Conservation (phyloP, 2,888 invertebrate genomes). For the Eristalis arbustorum region DNA sequence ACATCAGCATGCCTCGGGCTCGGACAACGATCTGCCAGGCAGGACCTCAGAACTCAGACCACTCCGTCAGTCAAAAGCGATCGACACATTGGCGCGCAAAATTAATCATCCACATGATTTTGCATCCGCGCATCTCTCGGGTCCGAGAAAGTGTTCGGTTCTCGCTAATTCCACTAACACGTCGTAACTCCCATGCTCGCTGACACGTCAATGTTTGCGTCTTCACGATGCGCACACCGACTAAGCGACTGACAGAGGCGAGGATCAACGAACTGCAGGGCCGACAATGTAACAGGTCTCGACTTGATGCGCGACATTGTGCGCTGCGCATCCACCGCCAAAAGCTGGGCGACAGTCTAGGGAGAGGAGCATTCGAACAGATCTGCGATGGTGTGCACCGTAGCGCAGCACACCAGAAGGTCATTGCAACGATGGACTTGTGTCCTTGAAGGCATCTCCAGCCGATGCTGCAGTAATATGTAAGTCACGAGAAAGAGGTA, state of each 20-base stretch:
- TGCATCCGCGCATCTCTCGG: not conserved
- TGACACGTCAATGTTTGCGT: constrained; percentile 16
- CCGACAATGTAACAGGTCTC: constrained; percentile 30
- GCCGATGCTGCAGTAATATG: constrained; percentile 53
- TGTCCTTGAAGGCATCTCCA: constrained; percentile 65
- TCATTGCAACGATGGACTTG: constrained; percentile 63
- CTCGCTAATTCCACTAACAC: constrained; percentile 23
- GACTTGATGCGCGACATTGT: constrained; percentile 29
- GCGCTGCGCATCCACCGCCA: not conserved
- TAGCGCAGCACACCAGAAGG: constrained; percentile 27
- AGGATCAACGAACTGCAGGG: not conserved
- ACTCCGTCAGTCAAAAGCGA: not conserved
- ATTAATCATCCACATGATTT: constrained; percentile 34
- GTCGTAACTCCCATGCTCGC: not conserved
- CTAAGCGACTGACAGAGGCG: not conserved
- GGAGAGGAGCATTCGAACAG: constrained; percentile 46
- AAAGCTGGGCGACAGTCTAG: constrained; percentile 31
- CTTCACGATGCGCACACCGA: not conserved
- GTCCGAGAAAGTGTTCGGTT: not conserved
- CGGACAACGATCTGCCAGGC: constrained; percentile 5
- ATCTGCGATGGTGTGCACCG: not conserved
- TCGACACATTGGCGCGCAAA: constrained; percentile 20
- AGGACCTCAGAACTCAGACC: constrained; percentile 10
- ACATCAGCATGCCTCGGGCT: constrained; percentile 22
- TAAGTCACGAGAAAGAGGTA: constrained; percentile 68